A percentile compares a stretch with the other conserved stretches of the same genome.
phyloP scores from a whole-genome alignment of 2,113 vertebrate genomes.

The Mesoclemmys tuberculata region DNA sequence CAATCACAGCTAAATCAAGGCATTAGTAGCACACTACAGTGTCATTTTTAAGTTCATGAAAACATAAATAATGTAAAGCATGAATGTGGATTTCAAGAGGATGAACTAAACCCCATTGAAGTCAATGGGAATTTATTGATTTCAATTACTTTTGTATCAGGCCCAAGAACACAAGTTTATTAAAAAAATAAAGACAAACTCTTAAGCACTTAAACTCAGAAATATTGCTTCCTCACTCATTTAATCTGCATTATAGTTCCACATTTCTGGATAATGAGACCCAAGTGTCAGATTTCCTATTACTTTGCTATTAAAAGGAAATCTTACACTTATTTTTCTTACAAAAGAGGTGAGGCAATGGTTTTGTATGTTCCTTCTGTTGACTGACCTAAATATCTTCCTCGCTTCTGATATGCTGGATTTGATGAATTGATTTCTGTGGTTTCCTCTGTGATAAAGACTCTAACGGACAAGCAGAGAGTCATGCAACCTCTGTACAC shows the following conservation, averaged over 20 bases:
- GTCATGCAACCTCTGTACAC: background rate
- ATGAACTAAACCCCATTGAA: background rate
- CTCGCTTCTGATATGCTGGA: slow-evolving; percentile 47
- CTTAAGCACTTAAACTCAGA: background rate
- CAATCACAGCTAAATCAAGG: background rate
- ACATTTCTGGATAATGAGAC: slow-evolving; percentile 8
- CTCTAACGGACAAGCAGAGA: slow-evolving; percentile 32
- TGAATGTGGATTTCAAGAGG: background rate
- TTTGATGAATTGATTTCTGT: slow-evolving; percentile 69
- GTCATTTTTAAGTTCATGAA: background rate
- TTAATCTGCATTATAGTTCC: slow-evolving; percentile 1
- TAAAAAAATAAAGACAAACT: background rate
- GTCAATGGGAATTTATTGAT: background rate
- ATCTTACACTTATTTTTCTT: background rate
- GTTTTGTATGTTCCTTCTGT: slow-evolving; percentile 9
- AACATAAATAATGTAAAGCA: background rate
- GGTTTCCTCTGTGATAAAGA: slow-evolving; percentile 46
- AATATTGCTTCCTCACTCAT: slow-evolving; percentile 10
- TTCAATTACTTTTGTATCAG: slow-evolving; percentile 14
- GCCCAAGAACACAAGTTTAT: background rate
- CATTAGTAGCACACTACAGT: background rate
- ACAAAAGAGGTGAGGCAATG: background rate
- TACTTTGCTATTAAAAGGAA: background rate
- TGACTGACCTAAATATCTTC: slow-evolving; percentile 58
- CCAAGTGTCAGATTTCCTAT: background rate